Conservation (phyloP, 2,888 invertebrate genomes). For the Drosophila mercatorum region DNA sequence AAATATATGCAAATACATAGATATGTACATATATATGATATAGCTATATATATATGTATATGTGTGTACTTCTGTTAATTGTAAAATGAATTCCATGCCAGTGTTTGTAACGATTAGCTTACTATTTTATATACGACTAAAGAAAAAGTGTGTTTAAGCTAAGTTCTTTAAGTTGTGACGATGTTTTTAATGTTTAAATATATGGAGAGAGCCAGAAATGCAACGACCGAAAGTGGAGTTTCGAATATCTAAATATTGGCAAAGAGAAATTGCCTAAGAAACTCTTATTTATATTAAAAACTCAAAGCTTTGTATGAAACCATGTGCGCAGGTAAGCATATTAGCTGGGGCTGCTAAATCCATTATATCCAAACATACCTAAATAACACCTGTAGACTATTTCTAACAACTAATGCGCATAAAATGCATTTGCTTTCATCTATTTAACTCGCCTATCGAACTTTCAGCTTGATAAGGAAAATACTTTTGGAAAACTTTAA, state of each 20-base stretch:
- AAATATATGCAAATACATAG: conserved; percentile 11
- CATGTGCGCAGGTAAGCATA: neutral
- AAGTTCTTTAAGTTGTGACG: conserved; percentile 44
- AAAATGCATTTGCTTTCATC: neutral
- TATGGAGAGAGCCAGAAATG: conserved; percentile 36
- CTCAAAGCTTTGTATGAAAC: neutral
- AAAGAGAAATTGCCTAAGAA: neutral
- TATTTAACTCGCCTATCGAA: neutral
- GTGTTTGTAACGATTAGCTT: conserved; percentile 51
- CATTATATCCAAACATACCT: neutral
- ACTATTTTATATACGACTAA: conserved; percentile 13
- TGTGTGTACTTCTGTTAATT: conserved; percentile 16
- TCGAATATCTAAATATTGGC: neutral
- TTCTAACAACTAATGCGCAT: neutral
- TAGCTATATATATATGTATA: conserved; percentile 12
- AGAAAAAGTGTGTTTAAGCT: conserved; percentile 26
- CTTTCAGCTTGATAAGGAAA: neutral
- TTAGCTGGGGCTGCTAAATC: neutral
- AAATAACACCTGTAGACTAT: neutral
- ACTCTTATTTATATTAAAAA: neutral
- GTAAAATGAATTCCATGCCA: conserved; percentile 68
- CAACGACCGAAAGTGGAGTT: conserved; percentile 9
- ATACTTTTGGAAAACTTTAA: neutral
- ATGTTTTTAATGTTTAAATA: conserved; percentile 46
- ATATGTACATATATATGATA: conserved; percentile 7